Evolutionary conservation across 2,888 invertebrate species (phyloP).

Genomic region (Scaptomyza reducta): DNA sequence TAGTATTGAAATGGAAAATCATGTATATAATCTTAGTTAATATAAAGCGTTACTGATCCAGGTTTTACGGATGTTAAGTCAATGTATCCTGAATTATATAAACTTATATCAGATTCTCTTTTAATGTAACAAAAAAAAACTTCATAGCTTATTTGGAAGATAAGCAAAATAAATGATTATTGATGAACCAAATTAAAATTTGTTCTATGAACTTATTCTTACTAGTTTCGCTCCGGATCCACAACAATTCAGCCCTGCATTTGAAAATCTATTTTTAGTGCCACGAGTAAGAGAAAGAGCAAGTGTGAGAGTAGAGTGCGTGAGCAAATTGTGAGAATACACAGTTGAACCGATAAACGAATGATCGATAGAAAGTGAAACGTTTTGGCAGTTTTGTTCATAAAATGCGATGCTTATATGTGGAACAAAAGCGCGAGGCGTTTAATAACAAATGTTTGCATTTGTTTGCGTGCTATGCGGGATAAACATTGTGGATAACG

Average conservation of each 20-base stretch:
- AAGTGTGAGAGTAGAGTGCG: conserved; percentile 12
- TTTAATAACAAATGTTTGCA: conserved; percentile 37
- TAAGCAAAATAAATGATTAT: too few species aligned
- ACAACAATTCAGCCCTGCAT: conserved; percentile 47
- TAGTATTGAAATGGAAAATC: too few species aligned
- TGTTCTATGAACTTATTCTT: background rate
- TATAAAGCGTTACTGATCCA: too few species aligned
- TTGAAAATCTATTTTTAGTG: conserved; percentile 29
- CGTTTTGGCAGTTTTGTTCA: conserved; percentile 65
- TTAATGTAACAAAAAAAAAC: too few species aligned
- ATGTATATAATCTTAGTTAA: too few species aligned
- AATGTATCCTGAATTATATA: too few species aligned
- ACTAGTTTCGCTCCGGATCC: conserved; percentile 22
- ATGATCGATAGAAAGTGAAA: conserved; percentile 66
- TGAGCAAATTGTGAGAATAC: conserved; percentile 30
- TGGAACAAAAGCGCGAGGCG: conserved; percentile 9
- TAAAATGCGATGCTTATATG: conserved; percentile 39
- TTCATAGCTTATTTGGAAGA: too few species aligned
- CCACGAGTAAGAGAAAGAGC: conserved; percentile 6
- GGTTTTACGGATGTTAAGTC: too few species aligned
- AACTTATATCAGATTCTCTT: too few species aligned
- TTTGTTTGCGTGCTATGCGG: conserved; percentile 23
- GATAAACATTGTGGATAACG: conserved; percentile 48
- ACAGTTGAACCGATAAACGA: conserved; percentile 59
- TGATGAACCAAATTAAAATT: background rate